These are phyloP conservation scores for Clarias magur DNA, from an alignment of 2,113 vertebrate genomes.

Conservation along the genomic window DNA sequence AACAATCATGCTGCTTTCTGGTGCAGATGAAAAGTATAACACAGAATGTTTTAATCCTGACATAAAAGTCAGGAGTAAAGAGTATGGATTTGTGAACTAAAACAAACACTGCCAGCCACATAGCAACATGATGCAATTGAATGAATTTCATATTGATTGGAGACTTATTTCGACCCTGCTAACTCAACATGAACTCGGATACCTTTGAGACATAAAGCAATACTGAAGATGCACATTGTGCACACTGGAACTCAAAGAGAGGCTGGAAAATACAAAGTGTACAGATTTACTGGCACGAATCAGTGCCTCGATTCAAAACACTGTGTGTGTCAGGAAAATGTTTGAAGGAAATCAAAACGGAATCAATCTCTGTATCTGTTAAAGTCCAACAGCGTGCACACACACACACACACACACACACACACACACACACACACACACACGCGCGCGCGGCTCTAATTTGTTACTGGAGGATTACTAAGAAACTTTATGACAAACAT, in stretches of 20 bases:
- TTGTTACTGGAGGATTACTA: neutral
- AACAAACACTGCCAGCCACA: neutral
- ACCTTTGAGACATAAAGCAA: neutral
- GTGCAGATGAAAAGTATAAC: neutral
- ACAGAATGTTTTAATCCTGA: neutral
- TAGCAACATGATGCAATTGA: neutral
- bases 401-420: slow-evolving; percentile 3
- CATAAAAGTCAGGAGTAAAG: neutral
- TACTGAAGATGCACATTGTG: neutral
- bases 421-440: neutral
- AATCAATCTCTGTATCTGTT: neutral
- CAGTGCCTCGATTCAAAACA: neutral
- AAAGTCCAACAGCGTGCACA: neutral
- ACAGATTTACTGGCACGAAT: neutral
- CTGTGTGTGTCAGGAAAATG: neutral
- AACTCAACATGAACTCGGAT: neutral
- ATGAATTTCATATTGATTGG: neutral
- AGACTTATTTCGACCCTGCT: neutral
- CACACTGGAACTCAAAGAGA: neutral
- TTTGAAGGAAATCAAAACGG: neutral
- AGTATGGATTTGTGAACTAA: neutral
- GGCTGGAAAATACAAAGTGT: neutral
- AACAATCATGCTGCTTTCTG: neutral
- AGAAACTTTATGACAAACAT: neutral
- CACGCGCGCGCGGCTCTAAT: neutral